phyloP scores from a whole-genome alignment of 2,797 vertebrate genomes.

The Sciurus vulgaris region DNA sequence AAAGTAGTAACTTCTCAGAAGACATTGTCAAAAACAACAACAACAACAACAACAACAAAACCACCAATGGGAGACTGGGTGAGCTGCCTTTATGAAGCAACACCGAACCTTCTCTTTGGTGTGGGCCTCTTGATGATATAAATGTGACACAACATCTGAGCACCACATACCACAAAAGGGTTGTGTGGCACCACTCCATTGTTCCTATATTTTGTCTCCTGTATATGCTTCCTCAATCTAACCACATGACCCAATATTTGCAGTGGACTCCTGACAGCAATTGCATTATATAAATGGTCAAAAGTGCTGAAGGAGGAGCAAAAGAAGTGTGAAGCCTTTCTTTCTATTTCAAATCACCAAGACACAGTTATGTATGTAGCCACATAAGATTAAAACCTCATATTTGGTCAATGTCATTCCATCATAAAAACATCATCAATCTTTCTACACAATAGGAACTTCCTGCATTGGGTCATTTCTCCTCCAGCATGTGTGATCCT shows the following conservation, averaged over 20 bases:
- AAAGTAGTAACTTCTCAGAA: neutral
- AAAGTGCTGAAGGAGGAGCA: fast-evolving
- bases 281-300: fast-evolving
- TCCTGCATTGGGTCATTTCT: neutral
- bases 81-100: fast-evolving
- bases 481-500: neutral
- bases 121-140: neutral
- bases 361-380: fast-evolving
- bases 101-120: too few species aligned
- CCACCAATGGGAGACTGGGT: fast-evolving
- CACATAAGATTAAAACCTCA: fast-evolving
- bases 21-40: neutral
- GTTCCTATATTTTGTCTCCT: too few species aligned
- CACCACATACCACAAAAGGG: too few species aligned
- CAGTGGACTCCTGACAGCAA: neutral
- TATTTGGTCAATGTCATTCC: neutral
- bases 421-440: neutral
- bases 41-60: too few species aligned
- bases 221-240: too few species aligned
- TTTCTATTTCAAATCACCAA: neutral
- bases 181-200: too few species aligned
- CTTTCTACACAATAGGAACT: fast-evolving
- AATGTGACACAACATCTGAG: too few species aligned
- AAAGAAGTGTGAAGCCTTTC: neutral
- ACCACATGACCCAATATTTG: fast-evolving